These are phyloP conservation scores for Apis florea DNA, from an alignment of 1,140 invertebrate species.

Conservation along the genomic window DNA sequence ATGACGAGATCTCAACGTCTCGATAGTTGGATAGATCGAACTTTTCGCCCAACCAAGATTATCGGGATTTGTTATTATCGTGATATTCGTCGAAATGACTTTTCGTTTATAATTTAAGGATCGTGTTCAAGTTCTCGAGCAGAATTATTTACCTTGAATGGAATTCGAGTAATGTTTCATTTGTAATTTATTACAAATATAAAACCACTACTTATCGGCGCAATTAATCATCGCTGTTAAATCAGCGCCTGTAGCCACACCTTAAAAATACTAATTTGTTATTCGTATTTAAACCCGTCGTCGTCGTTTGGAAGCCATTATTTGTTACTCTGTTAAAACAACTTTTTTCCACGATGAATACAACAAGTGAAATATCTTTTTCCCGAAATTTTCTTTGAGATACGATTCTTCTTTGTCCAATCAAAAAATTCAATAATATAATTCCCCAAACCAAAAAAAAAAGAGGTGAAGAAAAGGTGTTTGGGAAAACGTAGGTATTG, in stretches of 20 bases:
- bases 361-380: too few species aligned
- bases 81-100: background rate
- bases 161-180: background rate
- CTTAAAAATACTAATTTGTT: background rate
- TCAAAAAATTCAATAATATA: too few species aligned
- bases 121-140: background rate
- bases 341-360: too few species aligned
- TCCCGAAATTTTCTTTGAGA: too few species aligned
- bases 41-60: background rate
- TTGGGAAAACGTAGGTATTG: too few species aligned
- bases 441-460: background rate
- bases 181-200: background rate
- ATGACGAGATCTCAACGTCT: background rate
- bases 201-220: background rate
- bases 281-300: background rate
- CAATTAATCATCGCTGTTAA: background rate
- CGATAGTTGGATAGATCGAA: background rate
- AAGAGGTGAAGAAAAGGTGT: background rate
- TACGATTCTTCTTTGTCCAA: too few species aligned
- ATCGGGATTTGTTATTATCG: conserved; percentile 2
- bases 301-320: too few species aligned
- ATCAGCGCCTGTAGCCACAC: background rate
- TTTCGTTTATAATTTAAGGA: background rate
- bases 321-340: too few species aligned
- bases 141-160: background rate